Evolutionary conservation across 2,797 vertebrate species (phyloP), one percentile per base, ranked within the genome.

Genomic region (Adelosebastes latens): DNA sequence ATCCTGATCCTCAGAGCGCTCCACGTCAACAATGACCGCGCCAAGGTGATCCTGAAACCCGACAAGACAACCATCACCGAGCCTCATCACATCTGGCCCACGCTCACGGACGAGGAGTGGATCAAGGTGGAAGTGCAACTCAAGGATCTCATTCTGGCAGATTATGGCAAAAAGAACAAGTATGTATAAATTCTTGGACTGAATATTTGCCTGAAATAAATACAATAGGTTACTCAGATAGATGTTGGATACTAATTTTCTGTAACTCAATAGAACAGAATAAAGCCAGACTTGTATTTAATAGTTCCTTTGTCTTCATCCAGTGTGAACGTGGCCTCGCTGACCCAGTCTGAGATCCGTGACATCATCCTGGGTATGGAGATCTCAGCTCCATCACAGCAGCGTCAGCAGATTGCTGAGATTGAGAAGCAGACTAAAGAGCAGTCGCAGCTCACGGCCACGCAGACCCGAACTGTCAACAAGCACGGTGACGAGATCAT

Each of bases 131-230:
- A 99, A 83, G 98, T 99, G 91, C 98, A 99, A 80, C 97, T 99
- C 75, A 99, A 99, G 84, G 99, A 99, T 91, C 96, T 99, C 39
- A 99, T 99, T 90, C 93, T 99, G 90, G 99, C 99, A 0, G 98
- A 99, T 90, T 99, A 99, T 0, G 99, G 99, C 92, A 99, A 99
- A 95, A 99, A 99, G 94, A 99, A 99, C 97, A 99, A 99, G 99
- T 99, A 90, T 96, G 97, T 72, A 6, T 46, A 13, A 5, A 9
- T n/a, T 32, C 1, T 18, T 1, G 6, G 8, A 1, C 24, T 52
- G 11, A 69, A 27, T 25, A 42, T 52, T 53, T 29, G 0, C 14
- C 34, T 22, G 2, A 59, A 53, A 4, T 34, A 2, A 66, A 34
- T 13, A 12, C 6, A 25, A 3, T 13, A 3, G 56, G 13, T 25